Percentiles rank a stretch among this genome's conserved stretches.
phyloP scores from a whole-genome alignment of 2,797 vertebrate species.

The Poeciliopsis turneri region DNA sequence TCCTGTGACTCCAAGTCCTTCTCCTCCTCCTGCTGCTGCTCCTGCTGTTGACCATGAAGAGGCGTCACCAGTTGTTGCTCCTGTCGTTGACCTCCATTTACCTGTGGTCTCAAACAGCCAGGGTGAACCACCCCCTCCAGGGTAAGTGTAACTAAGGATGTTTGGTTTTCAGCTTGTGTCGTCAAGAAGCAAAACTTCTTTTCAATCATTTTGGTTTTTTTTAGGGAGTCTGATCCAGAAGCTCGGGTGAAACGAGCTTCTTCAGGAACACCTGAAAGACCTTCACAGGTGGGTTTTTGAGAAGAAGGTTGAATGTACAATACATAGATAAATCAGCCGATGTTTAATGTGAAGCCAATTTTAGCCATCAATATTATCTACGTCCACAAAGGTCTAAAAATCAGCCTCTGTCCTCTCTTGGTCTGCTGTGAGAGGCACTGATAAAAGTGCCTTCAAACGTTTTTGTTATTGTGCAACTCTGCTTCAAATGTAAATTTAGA shows the following conservation, averaged over 20 bases:
- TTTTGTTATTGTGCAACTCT: not conserved
- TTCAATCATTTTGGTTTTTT: not conserved
- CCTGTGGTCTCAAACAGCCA: conserved; percentile 55
- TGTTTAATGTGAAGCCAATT: too few species aligned
- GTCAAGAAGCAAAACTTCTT: not conserved
- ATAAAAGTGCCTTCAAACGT: not conserved
- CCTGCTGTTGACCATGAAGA: conserved; percentile 40
- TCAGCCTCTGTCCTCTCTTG: too few species aligned
- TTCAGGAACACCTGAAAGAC: conserved; percentile 44
- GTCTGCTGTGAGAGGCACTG: too few species aligned
- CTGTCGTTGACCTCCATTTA: conserved; percentile 53
- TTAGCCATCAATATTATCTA: too few species aligned
- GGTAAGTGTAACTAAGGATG: conserved; percentile 48
- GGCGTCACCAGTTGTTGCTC: conserved; percentile 42
- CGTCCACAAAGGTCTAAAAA: too few species aligned
- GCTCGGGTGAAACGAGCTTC: conserved; percentile 38
- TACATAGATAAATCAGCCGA: too few species aligned
- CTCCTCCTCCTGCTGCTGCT: conserved; percentile 38
- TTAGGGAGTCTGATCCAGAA: conserved; percentile 62
- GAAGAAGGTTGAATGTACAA: not conserved
- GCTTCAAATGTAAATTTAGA: not conserved
- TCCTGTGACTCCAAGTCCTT: conserved; percentile 34
- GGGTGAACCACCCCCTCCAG: conserved; percentile 71
- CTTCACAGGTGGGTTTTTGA: conserved; percentile 52
- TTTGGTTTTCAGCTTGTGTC: not conserved